Conservation (phyloP, 2,113 vertebrate species). For the Podarcis cretensis region DNA sequence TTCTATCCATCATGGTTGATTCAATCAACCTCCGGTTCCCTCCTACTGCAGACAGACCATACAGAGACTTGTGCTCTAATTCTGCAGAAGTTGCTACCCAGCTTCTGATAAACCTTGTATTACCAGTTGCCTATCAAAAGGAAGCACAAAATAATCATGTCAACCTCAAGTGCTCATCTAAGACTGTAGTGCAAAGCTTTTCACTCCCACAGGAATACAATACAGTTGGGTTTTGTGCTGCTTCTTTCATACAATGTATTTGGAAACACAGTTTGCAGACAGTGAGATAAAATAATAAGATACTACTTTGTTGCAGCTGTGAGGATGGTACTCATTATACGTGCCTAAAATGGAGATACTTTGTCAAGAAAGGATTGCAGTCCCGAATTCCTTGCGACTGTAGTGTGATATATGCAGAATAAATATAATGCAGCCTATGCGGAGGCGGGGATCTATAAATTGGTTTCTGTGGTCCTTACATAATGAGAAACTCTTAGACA, state of each 20-base stretch:
- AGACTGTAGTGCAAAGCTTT: conserved; percentile 30
- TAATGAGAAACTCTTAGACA: neutral
- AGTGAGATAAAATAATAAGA: conserved; percentile 39
- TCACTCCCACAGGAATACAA: conserved; percentile 54
- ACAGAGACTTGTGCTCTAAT: conserved; percentile 21
- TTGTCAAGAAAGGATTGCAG: conserved; percentile 16
- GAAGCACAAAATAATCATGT: conserved; percentile 44
- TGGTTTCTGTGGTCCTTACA: neutral
- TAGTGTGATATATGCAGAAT: conserved; percentile 42
- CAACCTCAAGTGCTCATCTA: conserved; percentile 49
- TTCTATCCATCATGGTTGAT: conserved; percentile 22
- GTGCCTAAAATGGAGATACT: conserved; percentile 50
- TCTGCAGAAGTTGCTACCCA: conserved; percentile 7
- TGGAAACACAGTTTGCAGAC: conserved; percentile 51
- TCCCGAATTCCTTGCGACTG: conserved; percentile 13
- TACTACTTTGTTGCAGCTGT: conserved; percentile 31
- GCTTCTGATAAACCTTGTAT: neutral
- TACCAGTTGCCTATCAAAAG: conserved; percentile 38
- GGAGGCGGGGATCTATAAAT: conserved; percentile 36
- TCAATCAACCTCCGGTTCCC: conserved; percentile 16
- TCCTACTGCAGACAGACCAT: conserved; percentile 43
- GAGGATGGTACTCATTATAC: conserved; percentile 5
- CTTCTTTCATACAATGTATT: conserved; percentile 40
- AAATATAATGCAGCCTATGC: conserved; percentile 35
- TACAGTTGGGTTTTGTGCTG: conserved; percentile 56